Percentiles rank a stretch among this genome's conserved stretches.
Evolutionary conservation across 2,113 vertebrate species (phyloP).

Genomic region (Mesembrinibis cayennensis): DNA sequence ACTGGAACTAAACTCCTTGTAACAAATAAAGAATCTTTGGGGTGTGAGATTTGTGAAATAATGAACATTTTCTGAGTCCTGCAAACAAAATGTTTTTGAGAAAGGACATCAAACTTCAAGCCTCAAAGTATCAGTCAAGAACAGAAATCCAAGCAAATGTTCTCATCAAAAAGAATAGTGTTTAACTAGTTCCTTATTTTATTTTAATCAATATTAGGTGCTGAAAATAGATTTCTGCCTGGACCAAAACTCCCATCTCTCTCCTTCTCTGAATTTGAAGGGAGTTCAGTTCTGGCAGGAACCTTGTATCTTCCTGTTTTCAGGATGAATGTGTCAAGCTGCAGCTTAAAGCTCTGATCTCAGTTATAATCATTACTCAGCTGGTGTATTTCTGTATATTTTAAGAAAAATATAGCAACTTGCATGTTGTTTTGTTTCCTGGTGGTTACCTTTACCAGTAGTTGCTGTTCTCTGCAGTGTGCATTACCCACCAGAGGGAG

Average conservation of each 20-base stretch:
- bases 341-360: not conserved
- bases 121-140: not conserved
- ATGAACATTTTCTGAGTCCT: not conserved
- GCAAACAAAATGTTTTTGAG: not conserved
- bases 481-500: slow-evolving; percentile 48
- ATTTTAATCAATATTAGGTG: not conserved
- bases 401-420: not conserved
- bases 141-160: not conserved
- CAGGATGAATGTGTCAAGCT: not conserved
- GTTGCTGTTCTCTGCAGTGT: not conserved
- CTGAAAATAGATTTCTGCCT: not conserved
- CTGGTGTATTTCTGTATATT: not conserved
- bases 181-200: not conserved
- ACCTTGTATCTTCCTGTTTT: not conserved
- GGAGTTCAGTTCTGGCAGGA: not conserved
- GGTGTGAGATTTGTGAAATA: not conserved
- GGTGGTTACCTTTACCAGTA: not conserved
- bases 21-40: not conserved
- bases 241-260: not conserved
- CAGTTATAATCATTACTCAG: not conserved
- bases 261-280: not conserved
- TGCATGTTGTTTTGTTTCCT: not conserved
- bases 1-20: not conserved
- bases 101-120: not conserved
- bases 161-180: not conserved